Evolutionary conservation across 2,113 vertebrate genomes (phyloP).

Genomic region (Pygoscelis adeliae): DNA sequence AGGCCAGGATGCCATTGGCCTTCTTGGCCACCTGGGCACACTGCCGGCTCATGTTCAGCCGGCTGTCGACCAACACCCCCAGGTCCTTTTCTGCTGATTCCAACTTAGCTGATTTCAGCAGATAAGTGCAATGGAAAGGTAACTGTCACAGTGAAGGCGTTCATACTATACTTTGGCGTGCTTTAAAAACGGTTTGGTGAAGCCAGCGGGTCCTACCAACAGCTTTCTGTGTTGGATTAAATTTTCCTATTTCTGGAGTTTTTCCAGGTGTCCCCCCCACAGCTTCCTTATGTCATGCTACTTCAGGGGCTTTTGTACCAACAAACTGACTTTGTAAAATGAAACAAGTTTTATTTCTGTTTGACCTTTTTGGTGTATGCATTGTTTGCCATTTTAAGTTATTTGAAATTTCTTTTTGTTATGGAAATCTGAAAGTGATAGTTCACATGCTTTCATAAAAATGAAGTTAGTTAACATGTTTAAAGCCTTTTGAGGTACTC

Average conservation of each 20-base stretch:
- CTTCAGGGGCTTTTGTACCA: not conserved
- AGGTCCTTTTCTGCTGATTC: not conserved
- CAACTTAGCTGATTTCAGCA: not conserved
- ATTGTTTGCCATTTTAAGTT: not conserved
- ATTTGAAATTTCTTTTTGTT: not conserved
- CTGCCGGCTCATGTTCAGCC: not conserved
- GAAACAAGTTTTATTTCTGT: not conserved
- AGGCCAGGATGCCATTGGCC: not conserved
- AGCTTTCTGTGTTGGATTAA: not conserved
- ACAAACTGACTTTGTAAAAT: not conserved
- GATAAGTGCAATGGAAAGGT: not conserved
- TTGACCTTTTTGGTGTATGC: not conserved
- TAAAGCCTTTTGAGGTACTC: not conserved
- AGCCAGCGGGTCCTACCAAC: not conserved
- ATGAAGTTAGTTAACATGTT: not conserved
- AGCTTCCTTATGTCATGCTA: rapidly evolving
- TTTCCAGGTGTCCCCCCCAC: not conserved
- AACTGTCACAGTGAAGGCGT: not conserved
- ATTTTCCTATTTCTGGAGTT: not conserved
- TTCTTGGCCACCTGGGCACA: not conserved
- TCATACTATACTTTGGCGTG: not conserved
- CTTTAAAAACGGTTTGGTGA: not conserved
- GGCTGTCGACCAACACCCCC: rapidly evolving
- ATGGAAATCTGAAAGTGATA: not conserved
- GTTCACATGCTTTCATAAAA: not conserved